Evolutionary conservation across 2,888 invertebrate species (phyloP), one percentile per base, ranked within the genome.

Genomic region (Eupeodes luniger): DNA sequence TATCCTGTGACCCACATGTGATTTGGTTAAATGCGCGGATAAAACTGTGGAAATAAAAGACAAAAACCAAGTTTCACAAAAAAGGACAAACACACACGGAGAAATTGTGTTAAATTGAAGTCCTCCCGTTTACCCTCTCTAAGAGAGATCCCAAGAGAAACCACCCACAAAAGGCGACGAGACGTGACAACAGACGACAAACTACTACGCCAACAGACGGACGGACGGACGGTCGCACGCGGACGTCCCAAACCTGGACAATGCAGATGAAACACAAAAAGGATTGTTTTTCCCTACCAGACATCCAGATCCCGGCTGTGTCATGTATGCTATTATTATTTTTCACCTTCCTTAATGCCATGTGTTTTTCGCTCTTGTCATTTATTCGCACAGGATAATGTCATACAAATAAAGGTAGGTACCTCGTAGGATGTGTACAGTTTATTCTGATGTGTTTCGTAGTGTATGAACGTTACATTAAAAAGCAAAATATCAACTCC

Each of bases 1-100:
- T 87, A 87, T 84, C 87, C 87, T 77, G 61, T 84, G 87, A 84
- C 83, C 87, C 72, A 83, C 80, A 87, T 87, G 62, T 76, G 87
- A 83, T 87, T 80, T 83, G 55, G 64, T 83, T 87, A 76, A 87
- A 72, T 67, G 76, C 40, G 66, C 53, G 61, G n/a, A 78, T 72
- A 62, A 72, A 72, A 72, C 27, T 27, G 16, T 34, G 14, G 27
- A 34, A 67, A 59, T 40, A 55, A 47, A 49, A 49, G 53, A 77
- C 19, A 36, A 66, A 5, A 64, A 66, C n/a, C 76, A 72, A 70
- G 64, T 47, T 49, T 12, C 44, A 66, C 16, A 47, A 5, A 75
- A 40, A 57, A 51, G 69, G 53, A 53, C 49, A n/a, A 61, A 78
- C 64, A 69, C 67, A 69, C 61, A 78, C 78, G 74, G 53, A 44